Base-by-base conservation (phyloP, 1,140 invertebrate species). In the Habropoda laboriosa region DNA sequence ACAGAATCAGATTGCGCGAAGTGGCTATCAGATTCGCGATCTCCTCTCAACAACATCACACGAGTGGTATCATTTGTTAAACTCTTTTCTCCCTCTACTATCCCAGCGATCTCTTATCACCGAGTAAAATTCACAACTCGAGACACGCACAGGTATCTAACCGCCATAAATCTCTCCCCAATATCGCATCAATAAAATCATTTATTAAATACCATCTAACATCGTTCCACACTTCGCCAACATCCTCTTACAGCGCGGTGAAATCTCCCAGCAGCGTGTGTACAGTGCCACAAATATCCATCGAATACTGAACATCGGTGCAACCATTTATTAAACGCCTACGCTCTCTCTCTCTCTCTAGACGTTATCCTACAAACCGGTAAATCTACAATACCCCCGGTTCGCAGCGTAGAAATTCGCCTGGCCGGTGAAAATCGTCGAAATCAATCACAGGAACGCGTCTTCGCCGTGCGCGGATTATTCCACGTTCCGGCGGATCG, bases 401-500 rank as follows among this genome's bases (percentile, higher is more conserved):
- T n/a, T n/a, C n/a, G n/a, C n/a, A n/a, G n/a, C n/a, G n/a, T n/a
- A n/a, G n/a, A n/a, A n/a, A n/a, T n/a, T n/a, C n/a, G n/a, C n/a
- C n/a, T n/a, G n/a, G 0, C 6, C 51, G n/a, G 51, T n/a, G 3
- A 53, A 12, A 12, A 5, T 12, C 40, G 12, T 53, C 51, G n/a
- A 27, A 53, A 53, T 53, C 60, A 61, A 61, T 61, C 60, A n/a
- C n/a, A 13, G 24, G 24, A 42, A n/a, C n/a, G n/a, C 61, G n/a
- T 64, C 35, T 64, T 64, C 61, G 30, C 35, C 21, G 21, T n/a
- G 10, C 38, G n/a, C n/a, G n/a, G n/a, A 64, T 64, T 64, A 64
- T 64, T 64, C 61, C 61, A 64, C 61, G 61, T 64, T 40, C 61
- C 57, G 30, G 18, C 10, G 21, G 2, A 42, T 12, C 21, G 3